Base-by-base conservation (phyloP, 2,888 invertebrate species). In the Gortyna flavago region DNA sequence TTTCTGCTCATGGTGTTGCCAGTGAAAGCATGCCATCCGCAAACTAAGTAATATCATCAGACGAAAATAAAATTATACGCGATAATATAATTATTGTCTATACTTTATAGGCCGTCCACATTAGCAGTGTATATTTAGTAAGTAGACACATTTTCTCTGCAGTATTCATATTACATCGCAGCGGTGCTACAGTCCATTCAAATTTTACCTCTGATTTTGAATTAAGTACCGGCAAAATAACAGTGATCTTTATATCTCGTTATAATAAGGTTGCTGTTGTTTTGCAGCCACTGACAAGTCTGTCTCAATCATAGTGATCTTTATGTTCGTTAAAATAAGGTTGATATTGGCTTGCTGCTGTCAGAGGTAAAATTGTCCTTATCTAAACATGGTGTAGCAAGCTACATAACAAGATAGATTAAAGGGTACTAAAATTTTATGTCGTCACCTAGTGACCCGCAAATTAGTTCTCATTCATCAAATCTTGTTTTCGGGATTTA, bases 401-500 rank as follows among this genome's bases (percentile, higher is more conserved):
- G 13, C 48, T 51, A 25, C 25, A 48, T 7, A 32, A 48, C 21
- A 21, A 8, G 25, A 25, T 48, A 48, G 7, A 32, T 16, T 51
- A 25, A 1, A 51, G 2, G 16, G 8, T 25, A n/a, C 5, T 35
- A 35, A 0, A 18, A 11, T 69, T 62, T 69, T 35, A 69, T n/a
- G 2, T 13, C 21, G 35, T n/a, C 35, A 25, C 32, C 25, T 51
- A n/a, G 54, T 84, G 3, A 61, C 65, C 57, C n/a, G 48, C n/a
- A 54, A 8, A 54, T 79, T 29, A n/a, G 38, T 61, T 67, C 51
- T 44, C 25, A 54, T 25, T 64, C 32, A 35, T 54, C 11, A 65
- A 77, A 62, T 73, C 38, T 48, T 57, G 35, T 72, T 73, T 75
- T 69, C 11, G 25, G 41, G n/a, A 64, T 76, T 64, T 59, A 82